Percentiles rank a stretch among this genome's conserved stretches.
Evolutionary conservation across 2,888 invertebrate species (phyloP).

Genomic region (Amblyjoppa proteus): DNA sequence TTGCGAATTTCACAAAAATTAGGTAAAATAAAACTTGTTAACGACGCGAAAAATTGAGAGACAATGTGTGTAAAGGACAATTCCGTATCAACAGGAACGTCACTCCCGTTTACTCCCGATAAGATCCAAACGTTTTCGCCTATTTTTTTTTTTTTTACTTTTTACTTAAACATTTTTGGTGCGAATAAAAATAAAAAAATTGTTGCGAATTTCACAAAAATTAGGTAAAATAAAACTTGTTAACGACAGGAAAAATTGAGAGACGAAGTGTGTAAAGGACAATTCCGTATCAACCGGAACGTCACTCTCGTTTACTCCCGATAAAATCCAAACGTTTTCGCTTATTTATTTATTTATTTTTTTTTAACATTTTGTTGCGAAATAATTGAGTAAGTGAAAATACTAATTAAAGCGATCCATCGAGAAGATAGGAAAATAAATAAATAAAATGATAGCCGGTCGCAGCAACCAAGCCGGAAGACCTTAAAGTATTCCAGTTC

Average conservation of each 20-base stretch:
- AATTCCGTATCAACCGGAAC: slow-evolving; percentile 55
- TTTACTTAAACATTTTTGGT: too few species aligned
- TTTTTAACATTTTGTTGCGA: neutral
- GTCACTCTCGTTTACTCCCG: slow-evolving; percentile 56
- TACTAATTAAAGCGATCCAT: neutral
- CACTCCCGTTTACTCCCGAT: slow-evolving; percentile 52
- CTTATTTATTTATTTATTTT: neutral
- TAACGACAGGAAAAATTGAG: neutral
- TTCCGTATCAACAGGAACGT: slow-evolving; percentile 59
- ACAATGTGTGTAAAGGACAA: neutral
- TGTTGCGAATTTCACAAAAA: neutral
- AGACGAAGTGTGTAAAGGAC: neutral
- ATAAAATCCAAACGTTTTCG: slow-evolving; percentile 6
- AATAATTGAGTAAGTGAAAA: neutral
- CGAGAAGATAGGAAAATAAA: neutral
- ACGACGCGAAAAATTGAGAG: neutral
- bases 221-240: neutral
- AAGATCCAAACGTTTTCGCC: too few species aligned
- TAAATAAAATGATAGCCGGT: too few species aligned
- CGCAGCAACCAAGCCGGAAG: neutral
- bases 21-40: neutral
- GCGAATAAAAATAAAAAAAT: too few species aligned
- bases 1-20: neutral
- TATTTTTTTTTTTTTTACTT: too few species aligned
- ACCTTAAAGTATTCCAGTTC: neutral